Evolutionary conservation across 2,888 invertebrate species (phyloP).

Genomic region (Drosophila falleni): DNA sequence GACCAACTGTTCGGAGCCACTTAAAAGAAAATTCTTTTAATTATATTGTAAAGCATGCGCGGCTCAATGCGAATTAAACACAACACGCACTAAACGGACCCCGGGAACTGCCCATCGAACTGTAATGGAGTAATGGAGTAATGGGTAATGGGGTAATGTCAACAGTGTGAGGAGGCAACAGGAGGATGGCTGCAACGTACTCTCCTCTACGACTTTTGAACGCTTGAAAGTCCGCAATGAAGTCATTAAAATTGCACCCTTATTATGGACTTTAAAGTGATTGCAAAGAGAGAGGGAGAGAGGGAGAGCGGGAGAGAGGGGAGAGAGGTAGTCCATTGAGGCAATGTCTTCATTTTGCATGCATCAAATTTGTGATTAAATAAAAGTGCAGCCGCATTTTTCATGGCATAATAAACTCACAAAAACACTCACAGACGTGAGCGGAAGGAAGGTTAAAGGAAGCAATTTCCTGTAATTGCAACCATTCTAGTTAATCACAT

Average conservation of each 20-base stretch:
- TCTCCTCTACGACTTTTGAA: constrained; percentile 3
- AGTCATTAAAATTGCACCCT: constrained; percentile 83
- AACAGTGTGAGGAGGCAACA: constrained; percentile 59
- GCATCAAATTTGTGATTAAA: constrained; percentile 77
- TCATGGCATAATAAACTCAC: constrained; percentile 61
- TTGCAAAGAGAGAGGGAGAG: constrained; percentile 74
- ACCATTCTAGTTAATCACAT: constrained; percentile 83
- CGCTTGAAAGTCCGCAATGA: constrained; percentile 61
- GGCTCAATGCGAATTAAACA: constrained; percentile 59
- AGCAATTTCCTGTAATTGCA: constrained; percentile 84
- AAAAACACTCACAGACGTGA: constrained; percentile 14
- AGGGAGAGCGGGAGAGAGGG: neutral
- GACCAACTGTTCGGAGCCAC: constrained; percentile 24
- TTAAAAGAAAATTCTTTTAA: constrained; percentile 74
- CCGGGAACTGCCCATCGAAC: constrained; percentile 27
- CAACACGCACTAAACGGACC: constrained; percentile 52
- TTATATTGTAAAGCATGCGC: constrained; percentile 65
- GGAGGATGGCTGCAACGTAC: constrained; percentile 7
- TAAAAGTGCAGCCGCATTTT: constrained; percentile 75
- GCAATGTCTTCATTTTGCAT: constrained; percentile 81
- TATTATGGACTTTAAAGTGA: constrained; percentile 83
- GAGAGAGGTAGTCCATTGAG: constrained; percentile 22
- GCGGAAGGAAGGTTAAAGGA: constrained; percentile 83
- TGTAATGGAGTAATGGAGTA: constrained; percentile 23
- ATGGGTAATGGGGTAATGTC: constrained; percentile 50